Percentiles rank a stretch among this genome's conserved stretches.
Conservation (phyloP, 2,888 invertebrate species). For the Caradrina kadenii region DNA sequence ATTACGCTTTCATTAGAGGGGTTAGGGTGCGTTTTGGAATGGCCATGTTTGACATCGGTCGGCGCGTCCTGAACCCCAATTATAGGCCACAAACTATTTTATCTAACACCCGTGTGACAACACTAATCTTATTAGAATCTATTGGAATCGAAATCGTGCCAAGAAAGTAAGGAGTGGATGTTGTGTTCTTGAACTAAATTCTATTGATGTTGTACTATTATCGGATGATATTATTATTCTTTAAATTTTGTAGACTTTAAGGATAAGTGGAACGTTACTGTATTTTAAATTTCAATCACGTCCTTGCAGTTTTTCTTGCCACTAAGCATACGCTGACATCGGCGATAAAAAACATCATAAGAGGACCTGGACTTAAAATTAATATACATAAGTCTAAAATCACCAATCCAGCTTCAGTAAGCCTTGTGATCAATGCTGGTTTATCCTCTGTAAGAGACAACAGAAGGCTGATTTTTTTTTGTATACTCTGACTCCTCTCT, state of each 20-base stretch:
- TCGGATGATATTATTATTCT: background rate
- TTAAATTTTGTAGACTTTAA: background rate
- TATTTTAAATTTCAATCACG: background rate
- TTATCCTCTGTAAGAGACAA: background rate
- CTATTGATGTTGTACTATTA: background rate
- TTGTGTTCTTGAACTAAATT: constrained; percentile 4
- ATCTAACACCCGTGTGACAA: constrained; percentile 89
- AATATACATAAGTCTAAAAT: background rate
- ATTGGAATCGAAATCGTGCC: constrained; percentile 86
- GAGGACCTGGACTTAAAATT: background rate
- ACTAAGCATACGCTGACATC: background rate
- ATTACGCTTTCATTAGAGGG: constrained; percentile 66
- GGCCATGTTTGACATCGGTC: constrained; percentile 60
- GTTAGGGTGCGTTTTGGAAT: constrained; percentile 68
- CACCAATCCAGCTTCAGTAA: background rate
- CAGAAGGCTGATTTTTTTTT: no score
- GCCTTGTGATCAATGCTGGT: background rate
- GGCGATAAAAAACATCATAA: no score
- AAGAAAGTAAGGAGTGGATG: constrained; percentile 69
- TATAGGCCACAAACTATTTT: constrained; percentile 90
- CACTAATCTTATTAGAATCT: constrained; percentile 90
- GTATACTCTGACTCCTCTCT: no score
- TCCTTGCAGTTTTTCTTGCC: background rate
- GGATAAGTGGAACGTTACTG: no score
- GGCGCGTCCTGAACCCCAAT: constrained; percentile 84